Percentiles rank a stretch among this genome's conserved stretches.
These are phyloP conservation scores for Myoxocephalus aenaeus DNA, from an alignment of 2,797 vertebrate species.

Conservation along the genomic window DNA sequence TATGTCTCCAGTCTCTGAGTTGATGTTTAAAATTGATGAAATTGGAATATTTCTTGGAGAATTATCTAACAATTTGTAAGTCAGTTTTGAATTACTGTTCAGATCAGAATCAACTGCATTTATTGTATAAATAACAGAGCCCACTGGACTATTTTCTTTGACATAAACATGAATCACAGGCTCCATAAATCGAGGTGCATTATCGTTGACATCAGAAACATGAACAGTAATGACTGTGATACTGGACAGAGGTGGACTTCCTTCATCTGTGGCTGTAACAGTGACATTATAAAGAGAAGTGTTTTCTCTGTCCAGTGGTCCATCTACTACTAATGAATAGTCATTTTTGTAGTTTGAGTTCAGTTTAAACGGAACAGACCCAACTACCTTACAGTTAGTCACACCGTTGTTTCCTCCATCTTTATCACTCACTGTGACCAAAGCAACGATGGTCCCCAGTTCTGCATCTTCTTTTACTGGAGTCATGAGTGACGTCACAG, in stretches of 20 bases:
- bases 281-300: slow-evolving; percentile 86
- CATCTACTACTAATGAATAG: slow-evolving; percentile 85
- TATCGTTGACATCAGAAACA: slow-evolving; percentile 91
- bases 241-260: slow-evolving; percentile 85
- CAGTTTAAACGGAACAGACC: slow-evolving; percentile 67
- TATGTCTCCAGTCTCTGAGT: slow-evolving; percentile 68
- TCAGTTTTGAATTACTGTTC: slow-evolving; percentile 82
- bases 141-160: slow-evolving; percentile 86
- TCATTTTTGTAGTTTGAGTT: slow-evolving; percentile 77
- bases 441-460: slow-evolving; percentile 74
- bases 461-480: slow-evolving; percentile 74
- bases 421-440: slow-evolving; percentile 76
- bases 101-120: slow-evolving; percentile 83
- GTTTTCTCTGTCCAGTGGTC: slow-evolving; percentile 86
- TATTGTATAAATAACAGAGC: slow-evolving; percentile 79
- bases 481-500: slow-evolving; percentile 70
- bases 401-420: slow-evolving; percentile 77
- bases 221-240: slow-evolving; percentile 82
- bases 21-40: slow-evolving; percentile 75
- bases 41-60: slow-evolving; percentile 78
- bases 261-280: slow-evolving; percentile 85
- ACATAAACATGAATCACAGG: slow-evolving; percentile 85
- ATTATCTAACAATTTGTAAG: slow-evolving; percentile 82
- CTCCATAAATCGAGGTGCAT: slow-evolving; percentile 85
- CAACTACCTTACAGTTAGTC: slow-evolving; percentile 56